A percentile compares a stretch with the other conserved stretches of the same genome.
Evolutionary conservation across 2,797 vertebrate species (phyloP).

Genomic region (Apodemus agrarius): DNA sequence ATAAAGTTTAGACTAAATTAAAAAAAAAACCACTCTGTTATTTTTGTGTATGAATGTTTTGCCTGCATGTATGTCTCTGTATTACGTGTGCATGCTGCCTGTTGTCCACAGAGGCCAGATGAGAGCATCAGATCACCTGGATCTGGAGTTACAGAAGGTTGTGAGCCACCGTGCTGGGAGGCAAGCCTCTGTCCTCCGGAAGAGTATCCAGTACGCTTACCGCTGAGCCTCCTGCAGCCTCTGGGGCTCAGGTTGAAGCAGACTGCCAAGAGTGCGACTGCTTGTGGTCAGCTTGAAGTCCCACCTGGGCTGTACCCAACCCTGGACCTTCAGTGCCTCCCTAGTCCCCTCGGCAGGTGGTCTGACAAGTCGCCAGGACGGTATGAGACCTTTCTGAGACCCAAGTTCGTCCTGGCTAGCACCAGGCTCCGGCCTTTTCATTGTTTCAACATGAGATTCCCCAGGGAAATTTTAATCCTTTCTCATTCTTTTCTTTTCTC

Average conservation of each 20-base stretch:
- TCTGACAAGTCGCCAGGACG: neutral
- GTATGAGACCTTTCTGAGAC: too few relatives aligned
- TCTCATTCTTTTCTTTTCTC: neutral
- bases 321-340: neutral
- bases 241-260: neutral
- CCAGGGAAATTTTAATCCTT: neutral
- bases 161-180: neutral
- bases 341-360: neutral
- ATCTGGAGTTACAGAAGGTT: neutral
- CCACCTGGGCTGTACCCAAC: neutral
- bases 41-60: neutral
- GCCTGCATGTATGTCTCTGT: neutral
- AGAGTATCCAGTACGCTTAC: neutral
- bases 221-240: neutral
- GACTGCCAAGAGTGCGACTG: neutral
- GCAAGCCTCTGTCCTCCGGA: neutral
- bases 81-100: neutral
- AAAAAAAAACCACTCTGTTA: neutral
- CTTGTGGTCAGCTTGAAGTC: neutral
- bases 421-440: neutral
- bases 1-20: neutral
- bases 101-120: neutral
- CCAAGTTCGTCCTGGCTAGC: neutral
- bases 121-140: neutral
- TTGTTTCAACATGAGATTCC: neutral